phyloP scores from a whole-genome alignment of 1,140 invertebrate species.

The Papilio xuthus region DNA sequence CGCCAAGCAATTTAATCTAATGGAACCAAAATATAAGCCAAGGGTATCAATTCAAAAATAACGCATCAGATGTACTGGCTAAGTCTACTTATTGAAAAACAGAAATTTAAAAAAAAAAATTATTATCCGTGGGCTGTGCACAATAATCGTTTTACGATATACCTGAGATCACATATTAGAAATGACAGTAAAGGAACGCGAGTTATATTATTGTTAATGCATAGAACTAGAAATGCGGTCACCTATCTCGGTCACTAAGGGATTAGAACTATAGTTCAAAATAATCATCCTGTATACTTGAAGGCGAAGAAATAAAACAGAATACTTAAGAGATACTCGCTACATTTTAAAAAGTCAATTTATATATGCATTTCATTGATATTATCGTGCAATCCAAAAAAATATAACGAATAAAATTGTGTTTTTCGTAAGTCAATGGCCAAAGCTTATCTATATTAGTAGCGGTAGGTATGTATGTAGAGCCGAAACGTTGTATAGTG shows the following conservation, averaged over 20 bases:
- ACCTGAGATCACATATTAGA: background rate
- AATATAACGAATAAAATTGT: background rate
- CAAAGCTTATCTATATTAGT: slow-evolving; percentile 18
- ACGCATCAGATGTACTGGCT: background rate
- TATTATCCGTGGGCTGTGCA: too few species aligned
- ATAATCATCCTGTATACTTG: background rate
- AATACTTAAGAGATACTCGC: background rate
- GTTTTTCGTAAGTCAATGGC: slow-evolving; percentile 3
- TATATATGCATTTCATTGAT: background rate
- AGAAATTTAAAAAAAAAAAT: too few species aligned
- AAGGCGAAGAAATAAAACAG: background rate
- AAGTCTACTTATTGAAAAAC: too few species aligned
- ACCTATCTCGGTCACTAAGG: background rate
- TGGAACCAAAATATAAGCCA: too few species aligned
- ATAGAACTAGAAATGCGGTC: slow-evolving; percentile 8
- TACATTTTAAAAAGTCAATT: background rate
- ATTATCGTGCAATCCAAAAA: background rate
- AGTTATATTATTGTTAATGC: background rate
- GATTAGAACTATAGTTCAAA: background rate
- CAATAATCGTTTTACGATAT: background rate
- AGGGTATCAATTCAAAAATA: background rate
- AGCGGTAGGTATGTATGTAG: background rate
- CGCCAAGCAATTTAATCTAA: background rate
- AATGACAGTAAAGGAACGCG: slow-evolving; percentile 12
- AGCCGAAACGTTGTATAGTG: background rate